Evolutionary conservation across 2,797 vertebrate species (phyloP), one percentile per base, ranked within the genome.

Genomic region (Gambusia yucatana): DNA sequence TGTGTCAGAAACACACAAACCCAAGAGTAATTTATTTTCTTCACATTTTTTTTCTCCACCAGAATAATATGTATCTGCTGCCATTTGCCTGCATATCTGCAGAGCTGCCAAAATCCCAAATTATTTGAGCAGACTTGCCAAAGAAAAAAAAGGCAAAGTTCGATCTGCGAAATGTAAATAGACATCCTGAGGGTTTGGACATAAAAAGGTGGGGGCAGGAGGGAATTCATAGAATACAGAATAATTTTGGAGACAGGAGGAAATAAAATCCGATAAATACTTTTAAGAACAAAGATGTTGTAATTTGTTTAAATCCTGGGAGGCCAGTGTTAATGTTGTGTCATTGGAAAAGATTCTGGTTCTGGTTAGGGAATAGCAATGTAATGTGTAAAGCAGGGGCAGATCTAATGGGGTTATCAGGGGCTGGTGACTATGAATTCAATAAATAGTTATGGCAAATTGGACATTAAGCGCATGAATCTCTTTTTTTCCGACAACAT

Each of bases 11-110:
- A 91, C 89, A 88, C 79, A 80, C 90, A 72, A 87, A 82, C 86
- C 87, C 80, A 72, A 84, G 84, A 87, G 89, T 93, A 92, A 94
- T 95, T 95, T 94, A 94, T 95, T 94, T 93, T 86, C 81, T 82
- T 80, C 84, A 52, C 83, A 82, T 91, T 44, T 93, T 91, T 91
- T 76, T 48, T 48, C 47, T 48, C 6, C 17, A 33, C 47, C 50
- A 83, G 89, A 92, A 87, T 84, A 92, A 89, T 88, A 89, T 75
- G 47, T 83, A 77, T 80, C 76, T 77, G 78, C 86, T 84, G 13
- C 88, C 75, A 82, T 61, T 71, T 79, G 72, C 82, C 81, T 57
- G 52, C 78, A 44, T 88, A 48, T 46, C 59, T 75, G 82, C 85
- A 78, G 90, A 86, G 78, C 82, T 75, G 77, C 84, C 63, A 75